Base-by-base conservation (phyloP, 2,113 vertebrate species). In the Oplegnathus fasciatus region DNA sequence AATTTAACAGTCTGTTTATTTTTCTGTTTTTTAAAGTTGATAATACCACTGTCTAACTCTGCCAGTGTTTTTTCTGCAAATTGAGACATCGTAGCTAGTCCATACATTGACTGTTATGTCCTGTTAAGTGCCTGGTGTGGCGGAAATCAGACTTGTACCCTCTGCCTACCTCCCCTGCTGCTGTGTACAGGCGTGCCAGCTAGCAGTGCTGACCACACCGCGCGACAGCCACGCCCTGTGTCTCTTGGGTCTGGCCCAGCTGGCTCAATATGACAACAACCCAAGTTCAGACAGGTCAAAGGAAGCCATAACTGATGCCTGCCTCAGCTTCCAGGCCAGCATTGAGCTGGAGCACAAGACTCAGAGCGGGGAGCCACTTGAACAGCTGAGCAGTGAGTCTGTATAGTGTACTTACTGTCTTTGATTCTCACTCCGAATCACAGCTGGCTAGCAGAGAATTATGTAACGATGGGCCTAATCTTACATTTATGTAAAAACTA, bases 261-360 rank as follows among this genome's bases (percentile, higher is more conserved):
- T 95, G 65, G 90, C 91, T 81, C 93, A 91, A 34, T 93, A 89
- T 40, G 93, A 95, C 85, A 89, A 65, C 70, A 83, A 92, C 48
- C 76, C 93, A 14, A 68, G 80, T 6, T 87, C 88, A 37, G 79
- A 88, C 30, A 69, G 30, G 26, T 90, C 75, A 26, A 75, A 83
- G n/a, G 83, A 55, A 28, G 77, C 74, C 17, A 26, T 94, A 17
- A 30, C 50, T 0, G 75, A 95, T 8, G 92, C 94, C 68, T 80
- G 90, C 66, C 91, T 94, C 71, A 94, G 93, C 89, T 94, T 95
- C 81, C 88, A 87, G 89, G 94, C 93, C 83, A 95, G 93, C 85
- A 93, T 95, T 5, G 86, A 83, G 69, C 73, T 95, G 80, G 95
- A 95, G 70, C 66, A 85, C 62, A 82, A 81, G 80, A 48, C 81